Percentiles rank a stretch among this genome's conserved stretches.
phyloP scores from a whole-genome alignment of 2,113 vertebrate genomes.

The Pelvicachromis taeniatus region DNA sequence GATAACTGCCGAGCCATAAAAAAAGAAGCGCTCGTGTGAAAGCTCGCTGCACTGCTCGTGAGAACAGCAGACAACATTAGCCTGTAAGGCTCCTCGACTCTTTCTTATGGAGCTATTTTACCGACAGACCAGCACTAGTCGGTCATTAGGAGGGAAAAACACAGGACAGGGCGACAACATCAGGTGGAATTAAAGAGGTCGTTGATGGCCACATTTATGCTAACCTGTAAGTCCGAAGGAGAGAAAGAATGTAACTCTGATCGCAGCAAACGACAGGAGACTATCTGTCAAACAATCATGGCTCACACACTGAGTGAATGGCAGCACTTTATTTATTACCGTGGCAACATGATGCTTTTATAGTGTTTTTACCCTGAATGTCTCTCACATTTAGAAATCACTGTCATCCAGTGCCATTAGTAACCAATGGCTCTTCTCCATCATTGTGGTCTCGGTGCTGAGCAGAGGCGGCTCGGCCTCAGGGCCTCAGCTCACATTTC shows the following conservation, averaged over 20 bases:
- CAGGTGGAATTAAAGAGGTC: not conserved
- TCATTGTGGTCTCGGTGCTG: rapidly evolving
- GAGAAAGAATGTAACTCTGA: not conserved
- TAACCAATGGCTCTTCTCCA: not conserved
- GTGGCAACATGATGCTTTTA: not conserved
- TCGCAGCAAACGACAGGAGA: not conserved
- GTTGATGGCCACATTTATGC: rapidly evolving
- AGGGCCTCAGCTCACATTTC: not conserved
- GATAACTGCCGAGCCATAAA: not conserved
- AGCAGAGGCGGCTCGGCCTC: not conserved
- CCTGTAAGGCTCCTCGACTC: not conserved
- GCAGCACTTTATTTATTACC: not conserved
- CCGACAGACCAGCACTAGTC: rapidly evolving
- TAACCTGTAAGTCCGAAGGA: not conserved
- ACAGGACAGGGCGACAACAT: rapidly evolving
- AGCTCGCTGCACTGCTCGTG: rapidly evolving
- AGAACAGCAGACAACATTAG: rapidly evolving
- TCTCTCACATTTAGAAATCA: not conserved
- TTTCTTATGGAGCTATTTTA: not conserved
- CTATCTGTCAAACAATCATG: not conserved
- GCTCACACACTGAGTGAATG: not conserved
- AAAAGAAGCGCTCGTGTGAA: not conserved
- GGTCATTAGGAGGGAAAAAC: not conserved
- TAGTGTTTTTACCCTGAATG: not conserved
- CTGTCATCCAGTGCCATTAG: not conserved